Evolutionary conservation across 2,113 vertebrate species (phyloP).

Genomic region (Oenanthe melanoleuca): DNA sequence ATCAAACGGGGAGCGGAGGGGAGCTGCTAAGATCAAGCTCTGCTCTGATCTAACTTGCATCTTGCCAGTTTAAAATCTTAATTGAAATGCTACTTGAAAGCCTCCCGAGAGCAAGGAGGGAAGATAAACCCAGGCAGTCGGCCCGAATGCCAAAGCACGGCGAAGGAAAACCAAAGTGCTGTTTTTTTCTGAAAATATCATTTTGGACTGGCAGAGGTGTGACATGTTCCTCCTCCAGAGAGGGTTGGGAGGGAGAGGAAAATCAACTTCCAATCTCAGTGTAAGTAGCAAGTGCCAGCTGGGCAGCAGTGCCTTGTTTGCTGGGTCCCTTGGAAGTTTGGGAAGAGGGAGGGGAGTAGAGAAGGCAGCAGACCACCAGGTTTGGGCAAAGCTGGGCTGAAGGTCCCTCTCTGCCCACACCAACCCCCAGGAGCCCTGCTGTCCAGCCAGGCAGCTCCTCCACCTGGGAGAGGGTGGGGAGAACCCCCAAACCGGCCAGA

Average conservation of each 20-base stretch:
- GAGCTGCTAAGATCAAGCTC: conserved; percentile 21
- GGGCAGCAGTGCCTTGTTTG: neutral
- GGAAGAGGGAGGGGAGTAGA: neutral
- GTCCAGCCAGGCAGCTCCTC: neutral
- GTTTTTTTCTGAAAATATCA: neutral
- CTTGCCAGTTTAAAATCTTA: conserved; percentile 29
- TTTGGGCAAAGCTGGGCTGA: neutral
- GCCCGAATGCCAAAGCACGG: neutral
- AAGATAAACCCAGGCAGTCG: neutral
- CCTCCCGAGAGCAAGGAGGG: neutral
- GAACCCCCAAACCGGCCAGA: neutral
- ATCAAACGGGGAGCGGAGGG: conserved; percentile 12
- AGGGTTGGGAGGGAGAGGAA: neutral
- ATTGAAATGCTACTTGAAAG: conserved; percentile 53
- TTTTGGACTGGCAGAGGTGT: neutral
- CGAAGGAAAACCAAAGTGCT: neutral
- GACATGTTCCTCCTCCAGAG: neutral
- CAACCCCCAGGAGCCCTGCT: neutral
- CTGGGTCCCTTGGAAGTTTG: neutral
- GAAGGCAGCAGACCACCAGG: neutral
- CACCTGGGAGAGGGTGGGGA: neutral
- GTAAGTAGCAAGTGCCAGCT: neutral
- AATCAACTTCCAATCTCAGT: neutral
- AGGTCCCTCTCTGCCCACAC: neutral
- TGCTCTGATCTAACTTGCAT: conserved; percentile 4